phyloP scores from a whole-genome alignment of 2,888 invertebrate genomes.

The Ametastegia equiseti region DNA sequence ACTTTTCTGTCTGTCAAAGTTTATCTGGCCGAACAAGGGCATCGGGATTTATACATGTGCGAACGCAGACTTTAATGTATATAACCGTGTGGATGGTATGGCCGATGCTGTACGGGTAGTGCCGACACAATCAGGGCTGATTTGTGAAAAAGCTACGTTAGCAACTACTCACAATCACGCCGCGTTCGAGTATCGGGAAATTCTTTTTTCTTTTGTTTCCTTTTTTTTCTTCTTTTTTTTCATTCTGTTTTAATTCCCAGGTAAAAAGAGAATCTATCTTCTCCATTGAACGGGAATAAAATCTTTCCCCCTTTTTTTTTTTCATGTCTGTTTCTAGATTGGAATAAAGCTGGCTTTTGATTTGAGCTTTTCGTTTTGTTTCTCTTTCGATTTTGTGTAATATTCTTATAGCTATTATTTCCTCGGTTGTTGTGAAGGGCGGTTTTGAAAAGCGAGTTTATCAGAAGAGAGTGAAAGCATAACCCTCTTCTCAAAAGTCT shows the following conservation, averaged over 20 bases:
- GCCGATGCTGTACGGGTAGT: background rate
- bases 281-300: background rate
- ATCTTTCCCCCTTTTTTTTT: background rate
- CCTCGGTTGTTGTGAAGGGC: too few relatives aligned
- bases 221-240: too few relatives aligned
- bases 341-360: too few relatives aligned
- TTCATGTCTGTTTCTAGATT: too few relatives aligned
- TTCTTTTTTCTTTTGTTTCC: background rate
- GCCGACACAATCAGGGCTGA: conserved; percentile 15
- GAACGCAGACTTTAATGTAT: background rate
- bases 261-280: background rate
- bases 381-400: too few relatives aligned
- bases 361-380: too few relatives aligned
- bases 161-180: conserved; percentile 7
- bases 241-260: background rate
- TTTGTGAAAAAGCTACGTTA: conserved; percentile 21
- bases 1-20: conserved; percentile 40
- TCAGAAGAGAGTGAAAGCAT: too few relatives aligned
- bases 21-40: conserved; percentile 35
- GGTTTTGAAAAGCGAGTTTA: too few relatives aligned
- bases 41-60: conserved; percentile 25
- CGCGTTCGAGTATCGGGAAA: background rate
- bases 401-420: too few relatives aligned
- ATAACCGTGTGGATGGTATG: background rate
- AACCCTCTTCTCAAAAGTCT: too few relatives aligned